Base-by-base conservation (phyloP, 2,888 invertebrate genomes). In the Dilophus febrilis region DNA sequence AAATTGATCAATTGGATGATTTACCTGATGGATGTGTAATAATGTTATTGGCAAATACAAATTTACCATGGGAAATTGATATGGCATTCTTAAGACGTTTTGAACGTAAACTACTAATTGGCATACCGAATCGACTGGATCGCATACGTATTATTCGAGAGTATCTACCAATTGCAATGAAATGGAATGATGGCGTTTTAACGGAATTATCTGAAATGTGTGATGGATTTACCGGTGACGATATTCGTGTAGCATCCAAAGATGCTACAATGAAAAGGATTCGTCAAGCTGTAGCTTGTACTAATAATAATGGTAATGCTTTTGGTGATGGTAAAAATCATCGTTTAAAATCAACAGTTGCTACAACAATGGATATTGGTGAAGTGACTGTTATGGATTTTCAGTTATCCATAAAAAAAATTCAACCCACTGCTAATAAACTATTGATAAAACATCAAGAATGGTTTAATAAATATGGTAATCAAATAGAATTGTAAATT, bases 1-100 rank as follows among this genome's bases (percentile, higher is more conserved):
- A 90, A 55, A 68, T 94, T 50, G 94, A 94, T 54, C 91, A 91
- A 3, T 64, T 76, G 39, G 63, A 70, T 35, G 64, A 71, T n/a
- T n/a, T n/a, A n/a, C n/a, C n/a, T 3, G 67, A 67, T 5, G 60
- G 71, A 12, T 68, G 72, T 22, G 73, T 76, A n/a, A 77, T 80
- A 43, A 82, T 82, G 56, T 65, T 83, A 35, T 66, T 94, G 37
- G 90, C 88, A 13, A 86, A 88, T 43, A 87, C 92, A 2, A 94
- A 94, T 61, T 68, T 83, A 50, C 94, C 94, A 2, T 94, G 92
- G 81, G 84, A 86, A 54, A 71, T 94, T 45, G 92, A 92, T 56
- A 68, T 78, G 45, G 91, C 94, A 0, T 75, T 94, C 62, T 61
- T 94, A 31, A 65, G 94, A 32, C 70, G 94, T 40, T 68, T 94